Percentiles rank a stretch among this genome's conserved stretches.
Evolutionary conservation across 2,113 vertebrate species (phyloP).

Genomic region (Podocnemis expansa): DNA sequence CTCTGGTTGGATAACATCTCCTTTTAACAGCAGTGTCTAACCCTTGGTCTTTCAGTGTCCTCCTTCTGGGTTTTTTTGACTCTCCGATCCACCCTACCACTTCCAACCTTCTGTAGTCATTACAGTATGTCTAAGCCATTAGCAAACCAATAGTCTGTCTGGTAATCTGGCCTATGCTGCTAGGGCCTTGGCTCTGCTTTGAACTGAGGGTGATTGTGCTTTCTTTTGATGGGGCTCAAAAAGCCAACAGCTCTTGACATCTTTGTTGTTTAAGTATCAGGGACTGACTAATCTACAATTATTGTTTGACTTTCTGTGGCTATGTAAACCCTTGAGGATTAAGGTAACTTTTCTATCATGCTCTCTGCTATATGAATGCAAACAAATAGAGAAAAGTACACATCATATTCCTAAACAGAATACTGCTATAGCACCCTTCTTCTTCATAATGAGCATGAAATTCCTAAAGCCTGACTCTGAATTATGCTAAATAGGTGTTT

Average conservation of each 20-base stretch:
- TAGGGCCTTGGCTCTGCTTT: not conserved
- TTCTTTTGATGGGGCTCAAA: not conserved
- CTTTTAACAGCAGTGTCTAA: not conserved
- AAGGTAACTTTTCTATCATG: too few species aligned
- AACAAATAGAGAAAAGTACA: not conserved
- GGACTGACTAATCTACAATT: not conserved
- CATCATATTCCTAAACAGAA: not conserved
- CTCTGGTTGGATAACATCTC: not conserved
- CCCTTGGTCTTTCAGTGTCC: not conserved
- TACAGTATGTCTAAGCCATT: not conserved
- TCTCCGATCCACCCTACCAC: not conserved
- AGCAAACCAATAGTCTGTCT: not conserved
- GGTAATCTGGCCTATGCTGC: not conserved
- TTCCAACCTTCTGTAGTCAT: not conserved
- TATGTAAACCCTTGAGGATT: too few species aligned
- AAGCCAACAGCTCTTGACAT: not conserved
- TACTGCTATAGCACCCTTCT: not conserved
- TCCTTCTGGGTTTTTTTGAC: not conserved
- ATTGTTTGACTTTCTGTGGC: not conserved
- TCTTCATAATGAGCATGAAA: conserved; percentile 1
- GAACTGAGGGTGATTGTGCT: not conserved
- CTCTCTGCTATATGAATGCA: not conserved
- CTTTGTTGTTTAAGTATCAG: not conserved
- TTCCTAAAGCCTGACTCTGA: not conserved
- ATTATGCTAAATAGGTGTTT: not conserved